Evolutionary conservation across 1,140 invertebrate genomes (phyloP), one percentile per base, ranked within the genome.

Genomic region (Watersipora subatra): DNA sequence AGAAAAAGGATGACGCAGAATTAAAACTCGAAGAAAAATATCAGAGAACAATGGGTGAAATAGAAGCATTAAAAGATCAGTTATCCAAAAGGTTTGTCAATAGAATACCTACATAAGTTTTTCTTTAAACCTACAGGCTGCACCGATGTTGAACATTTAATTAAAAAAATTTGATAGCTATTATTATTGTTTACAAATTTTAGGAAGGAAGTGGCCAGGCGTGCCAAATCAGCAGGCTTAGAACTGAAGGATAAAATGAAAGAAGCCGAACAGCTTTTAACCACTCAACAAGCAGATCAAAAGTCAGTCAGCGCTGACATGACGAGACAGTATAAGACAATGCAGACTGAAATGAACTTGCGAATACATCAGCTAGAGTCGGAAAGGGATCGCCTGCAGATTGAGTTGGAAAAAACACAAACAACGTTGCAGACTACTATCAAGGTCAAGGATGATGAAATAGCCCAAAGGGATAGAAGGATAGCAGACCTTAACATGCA

Each of bases 301-400:
- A 70, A 71, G 65, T 64, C 69, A 28, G 74, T 77, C 57, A 76
- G 70, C 69, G 73, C 75, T 73, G 76, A 76, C 66, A 75, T 78
- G 72, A 75, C 76, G 1, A 64, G 76, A 17, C 76, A 78, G 69
- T 78, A 78, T 68, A 78, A 78, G 65, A 76, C 74, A 0, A 76
- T 78, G 75, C 74, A 78, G 68, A 73, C 71, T 26, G 74, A 78
- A 59, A 73, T 76, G 72, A 68, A 70, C 7, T 64, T 74, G 20
- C 63, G 69, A n/a, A 73, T 76, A n/a, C 72, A 74, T 61, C 68
- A 72, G 59, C 64, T 76, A 28, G 74, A 78, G 65, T 70, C 69
- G 19, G 75, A 78, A 61, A 66, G 58, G 17, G 58, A 59, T 22
- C 7, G 58, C 7, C 22, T 59, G 58, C 58, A 74, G 63, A 56